phyloP scores from a whole-genome alignment of 2,888 invertebrate genomes.

The Stomorhina lunata region DNA sequence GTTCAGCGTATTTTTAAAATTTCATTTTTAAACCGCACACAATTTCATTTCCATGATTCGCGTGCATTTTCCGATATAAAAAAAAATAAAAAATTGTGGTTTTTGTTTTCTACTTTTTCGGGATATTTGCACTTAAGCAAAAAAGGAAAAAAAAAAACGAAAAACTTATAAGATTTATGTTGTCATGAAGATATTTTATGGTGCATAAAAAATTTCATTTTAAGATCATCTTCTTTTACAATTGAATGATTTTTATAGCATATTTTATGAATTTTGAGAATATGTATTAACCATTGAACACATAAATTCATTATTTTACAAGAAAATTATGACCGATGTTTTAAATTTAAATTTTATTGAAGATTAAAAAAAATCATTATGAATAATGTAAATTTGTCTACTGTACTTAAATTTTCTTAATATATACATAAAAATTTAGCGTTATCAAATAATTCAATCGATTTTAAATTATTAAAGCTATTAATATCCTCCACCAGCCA shows the following conservation, averaged over 20 bases:
- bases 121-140: not conserved
- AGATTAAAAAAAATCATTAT: too few species aligned
- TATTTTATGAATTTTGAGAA: slow-evolving; percentile 14
- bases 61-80: not conserved
- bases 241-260: slow-evolving; percentile 6
- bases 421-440: too few species aligned
- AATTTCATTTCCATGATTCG: not conserved
- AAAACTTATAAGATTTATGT: slow-evolving; percentile 46
- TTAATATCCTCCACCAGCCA: too few species aligned
- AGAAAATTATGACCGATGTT: too few species aligned
- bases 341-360: too few species aligned
- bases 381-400: too few species aligned
- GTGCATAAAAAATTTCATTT: slow-evolving; percentile 44
- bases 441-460: too few species aligned
- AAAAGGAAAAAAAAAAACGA: not conserved
- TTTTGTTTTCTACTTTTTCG: slow-evolving; percentile 3
- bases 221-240: slow-evolving; percentile 32
- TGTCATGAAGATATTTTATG: slow-evolving; percentile 51
- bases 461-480: too few species aligned
- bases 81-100: not conserved
- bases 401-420: too few species aligned
- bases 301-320: too few species aligned
- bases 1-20: not conserved
- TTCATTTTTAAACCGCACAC: not conserved
- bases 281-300: not conserved